These are phyloP conservation scores for Micromussa lordhowensis DNA, from an alignment of 92 coral and sea anemone species.

Conservation along the genomic window DNA sequence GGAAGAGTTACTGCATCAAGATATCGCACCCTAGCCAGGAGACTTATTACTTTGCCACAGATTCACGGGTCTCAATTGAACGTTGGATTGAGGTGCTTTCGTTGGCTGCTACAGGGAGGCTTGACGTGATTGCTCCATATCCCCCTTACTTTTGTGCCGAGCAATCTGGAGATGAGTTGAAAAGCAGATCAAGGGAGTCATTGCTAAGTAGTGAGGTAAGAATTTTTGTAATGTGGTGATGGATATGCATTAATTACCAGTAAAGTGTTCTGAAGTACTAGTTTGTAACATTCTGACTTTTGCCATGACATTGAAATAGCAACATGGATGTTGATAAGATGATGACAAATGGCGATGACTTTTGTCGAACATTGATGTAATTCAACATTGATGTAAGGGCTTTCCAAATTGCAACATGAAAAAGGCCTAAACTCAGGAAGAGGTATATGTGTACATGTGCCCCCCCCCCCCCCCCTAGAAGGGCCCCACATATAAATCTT, in stretches of 20 bases:
- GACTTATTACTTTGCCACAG: conserved; percentile 82
- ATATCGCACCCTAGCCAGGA: conserved; percentile 86
- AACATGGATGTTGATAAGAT: too few species aligned
- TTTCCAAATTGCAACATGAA: too few species aligned
- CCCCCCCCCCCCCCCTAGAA: too few species aligned
- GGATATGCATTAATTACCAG: neutral
- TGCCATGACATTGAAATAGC: too few species aligned
- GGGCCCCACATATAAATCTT: too few species aligned
- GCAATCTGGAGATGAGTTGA: conserved; percentile 59
- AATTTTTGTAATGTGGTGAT: neutral
- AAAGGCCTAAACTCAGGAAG: too few species aligned
- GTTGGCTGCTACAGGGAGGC: conserved; percentile 90
- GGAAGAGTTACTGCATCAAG: conserved; percentile 83
- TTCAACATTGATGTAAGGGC: too few species aligned
- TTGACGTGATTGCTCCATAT: conserved; percentile 86
- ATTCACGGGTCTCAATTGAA: conserved; percentile 88
- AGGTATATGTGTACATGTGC: too few species aligned
- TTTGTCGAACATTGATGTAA: too few species aligned
- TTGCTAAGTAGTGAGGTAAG: conserved; percentile 81
- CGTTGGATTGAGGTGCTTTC: conserved; percentile 98
- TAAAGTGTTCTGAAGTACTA: too few species aligned
- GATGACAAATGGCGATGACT: too few species aligned
- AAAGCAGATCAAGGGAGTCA: conserved; percentile 74
- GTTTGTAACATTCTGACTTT: too few species aligned
- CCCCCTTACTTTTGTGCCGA: conserved; percentile 82